phyloP scores from a whole-genome alignment of 2,113 vertebrate genomes.

The Opisthocomus hoazin region DNA sequence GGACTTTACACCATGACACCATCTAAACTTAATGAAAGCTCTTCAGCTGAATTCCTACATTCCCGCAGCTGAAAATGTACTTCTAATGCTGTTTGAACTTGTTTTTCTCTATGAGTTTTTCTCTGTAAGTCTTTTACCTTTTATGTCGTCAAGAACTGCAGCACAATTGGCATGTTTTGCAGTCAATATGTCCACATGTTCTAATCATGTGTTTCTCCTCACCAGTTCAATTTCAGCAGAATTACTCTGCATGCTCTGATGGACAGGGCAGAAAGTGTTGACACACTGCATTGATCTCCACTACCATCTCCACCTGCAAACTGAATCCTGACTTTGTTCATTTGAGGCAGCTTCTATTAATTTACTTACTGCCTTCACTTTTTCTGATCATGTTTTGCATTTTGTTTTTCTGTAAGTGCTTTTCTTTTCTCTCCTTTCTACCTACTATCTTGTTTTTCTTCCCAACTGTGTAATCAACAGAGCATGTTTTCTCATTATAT shows the following conservation, averaged over 20 bases:
- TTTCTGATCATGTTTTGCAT: neutral
- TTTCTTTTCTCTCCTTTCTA: neutral
- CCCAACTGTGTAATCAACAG: neutral
- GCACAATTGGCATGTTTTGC: neutral
- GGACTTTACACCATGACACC: neutral
- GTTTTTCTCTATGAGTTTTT: neutral
- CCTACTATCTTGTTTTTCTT: neutral
- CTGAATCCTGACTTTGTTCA: neutral
- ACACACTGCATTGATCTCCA: neutral
- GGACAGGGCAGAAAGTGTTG: neutral
- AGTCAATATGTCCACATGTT: neutral
- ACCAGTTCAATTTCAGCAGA: neutral
- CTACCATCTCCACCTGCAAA: neutral
- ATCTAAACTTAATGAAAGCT: neutral
- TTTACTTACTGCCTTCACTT: neutral
- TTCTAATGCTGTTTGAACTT: neutral
- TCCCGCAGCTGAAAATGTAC: neutral
- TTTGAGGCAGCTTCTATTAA: neutral
- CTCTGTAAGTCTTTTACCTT: neutral
- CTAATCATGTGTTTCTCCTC: neutral
- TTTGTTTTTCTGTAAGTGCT: neutral
- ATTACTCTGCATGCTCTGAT: neutral
- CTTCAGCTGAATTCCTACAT: neutral
- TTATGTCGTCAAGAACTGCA: neutral
- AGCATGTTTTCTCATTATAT: slow-evolving; percentile 25